Conservation (phyloP, 64 coral and sea anemone species). For the Orbicella faveolata region DNA sequence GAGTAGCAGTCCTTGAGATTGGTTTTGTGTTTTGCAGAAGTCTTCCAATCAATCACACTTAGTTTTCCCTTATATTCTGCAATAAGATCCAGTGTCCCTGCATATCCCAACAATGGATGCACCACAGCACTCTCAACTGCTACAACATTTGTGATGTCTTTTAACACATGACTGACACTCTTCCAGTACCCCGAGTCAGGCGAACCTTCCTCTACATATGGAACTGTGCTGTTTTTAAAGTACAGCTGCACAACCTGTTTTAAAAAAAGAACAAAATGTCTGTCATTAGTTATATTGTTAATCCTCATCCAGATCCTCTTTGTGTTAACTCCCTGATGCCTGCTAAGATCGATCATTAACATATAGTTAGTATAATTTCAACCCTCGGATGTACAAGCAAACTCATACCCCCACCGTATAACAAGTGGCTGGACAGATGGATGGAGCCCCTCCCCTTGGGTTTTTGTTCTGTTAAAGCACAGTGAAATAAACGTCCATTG, state of each 20-base stretch:
- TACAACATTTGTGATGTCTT: constrained; percentile 61
- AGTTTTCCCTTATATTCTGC: constrained; percentile 68
- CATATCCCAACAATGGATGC: constrained; percentile 75
- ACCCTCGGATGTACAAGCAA: too few relatives aligned
- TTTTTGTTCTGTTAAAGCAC: too few relatives aligned
- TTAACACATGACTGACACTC: constrained; percentile 71
- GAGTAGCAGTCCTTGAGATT: constrained; percentile 83
- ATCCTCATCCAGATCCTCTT: background rate
- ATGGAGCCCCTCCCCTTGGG: too few relatives aligned
- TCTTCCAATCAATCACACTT: constrained; percentile 94
- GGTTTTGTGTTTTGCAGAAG: constrained; percentile 76
- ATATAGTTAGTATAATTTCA: too few relatives aligned
- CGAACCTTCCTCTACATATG: constrained; percentile 1
- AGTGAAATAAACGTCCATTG: too few relatives aligned
- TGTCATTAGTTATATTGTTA: background rate
- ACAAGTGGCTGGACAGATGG: too few relatives aligned
- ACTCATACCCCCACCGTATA: too few relatives aligned
- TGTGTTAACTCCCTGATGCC: background rate
- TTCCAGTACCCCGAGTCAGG: constrained; percentile 68
- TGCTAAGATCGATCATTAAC: too few relatives aligned
- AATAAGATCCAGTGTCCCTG: constrained; percentile 85
- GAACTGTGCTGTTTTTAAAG: constrained; percentile 22
- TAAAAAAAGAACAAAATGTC: background rate
- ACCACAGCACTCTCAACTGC: constrained; percentile 81
- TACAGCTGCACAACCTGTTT: constrained; percentile 56